Conservation (phyloP, 2,888 invertebrate species). For the Brachyopa scutellaris region DNA sequence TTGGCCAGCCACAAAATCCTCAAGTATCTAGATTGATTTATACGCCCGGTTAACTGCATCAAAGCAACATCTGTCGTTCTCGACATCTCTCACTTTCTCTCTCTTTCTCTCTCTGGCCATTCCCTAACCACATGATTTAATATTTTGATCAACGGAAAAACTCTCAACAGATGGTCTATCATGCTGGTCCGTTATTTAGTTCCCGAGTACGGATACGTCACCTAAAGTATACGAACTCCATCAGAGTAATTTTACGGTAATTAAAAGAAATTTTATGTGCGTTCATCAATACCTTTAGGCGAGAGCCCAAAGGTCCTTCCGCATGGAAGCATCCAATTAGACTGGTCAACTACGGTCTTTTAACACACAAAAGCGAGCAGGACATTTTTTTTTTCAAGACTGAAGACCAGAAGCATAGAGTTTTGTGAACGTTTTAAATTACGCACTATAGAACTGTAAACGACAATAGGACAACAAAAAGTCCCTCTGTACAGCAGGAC, state of each 20-base stretch:
- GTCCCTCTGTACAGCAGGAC: slow-evolving; percentile 9
- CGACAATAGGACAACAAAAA: slow-evolving; percentile 24
- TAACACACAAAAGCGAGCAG: too few species aligned
- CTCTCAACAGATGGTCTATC: slow-evolving; percentile 62
- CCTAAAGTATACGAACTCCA: slow-evolving; percentile 39
- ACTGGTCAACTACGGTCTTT: slow-evolving; percentile 21
- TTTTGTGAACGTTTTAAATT: slow-evolving; percentile 60
- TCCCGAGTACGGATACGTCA: slow-evolving; percentile 34
- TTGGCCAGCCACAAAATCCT: slow-evolving; percentile 39
- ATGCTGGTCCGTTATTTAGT: slow-evolving; percentile 42
- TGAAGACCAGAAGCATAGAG: slow-evolving; percentile 70
- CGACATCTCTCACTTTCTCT: neutral
- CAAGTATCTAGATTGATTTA: slow-evolving; percentile 61
- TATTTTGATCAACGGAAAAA: neutral
- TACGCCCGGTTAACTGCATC: slow-evolving; percentile 48
- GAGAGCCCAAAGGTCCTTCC: slow-evolving; percentile 32
- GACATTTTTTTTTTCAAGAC: too few species aligned
- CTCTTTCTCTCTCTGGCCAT: too few species aligned
- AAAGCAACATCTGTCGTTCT: slow-evolving; percentile 63
- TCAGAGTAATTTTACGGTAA: slow-evolving; percentile 71
- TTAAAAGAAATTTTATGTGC: slow-evolving; percentile 51
- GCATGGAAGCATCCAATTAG: slow-evolving; percentile 48
- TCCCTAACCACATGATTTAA: too few species aligned
- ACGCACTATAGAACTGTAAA: too few species aligned
- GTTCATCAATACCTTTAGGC: slow-evolving; percentile 34